Percentiles rank a stretch among this genome's conserved stretches.
Conservation (phyloP, 1,140 invertebrate genomes). For the Laupala kohalensis region DNA sequence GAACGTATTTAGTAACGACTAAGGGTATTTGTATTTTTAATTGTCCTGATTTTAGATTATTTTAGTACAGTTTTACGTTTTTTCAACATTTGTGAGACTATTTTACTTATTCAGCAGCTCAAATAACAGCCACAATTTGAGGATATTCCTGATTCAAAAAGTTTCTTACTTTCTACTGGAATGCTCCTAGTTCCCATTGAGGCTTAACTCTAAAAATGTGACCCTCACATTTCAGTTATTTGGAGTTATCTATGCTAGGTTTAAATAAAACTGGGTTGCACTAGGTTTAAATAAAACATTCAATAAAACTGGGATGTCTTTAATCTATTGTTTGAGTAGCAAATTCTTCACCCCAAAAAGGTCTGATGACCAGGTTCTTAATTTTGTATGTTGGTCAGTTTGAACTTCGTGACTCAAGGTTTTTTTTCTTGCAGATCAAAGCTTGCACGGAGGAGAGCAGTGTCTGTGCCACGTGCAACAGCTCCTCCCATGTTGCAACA, state of each 20-base stretch:
- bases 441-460: conserved; percentile 10
- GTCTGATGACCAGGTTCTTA: background rate
- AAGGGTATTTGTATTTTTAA: too few species aligned
- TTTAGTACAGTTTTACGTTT: background rate
- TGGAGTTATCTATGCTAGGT: background rate
- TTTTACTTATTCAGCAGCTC: background rate
- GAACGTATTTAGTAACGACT: too few species aligned
- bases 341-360: background rate
- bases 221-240: background rate
- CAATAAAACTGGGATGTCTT: background rate
- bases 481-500: background rate
- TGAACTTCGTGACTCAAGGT: background rate
- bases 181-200: too few species aligned
- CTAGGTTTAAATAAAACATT: background rate
- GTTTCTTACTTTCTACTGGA: too few species aligned
- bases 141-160: too few species aligned
- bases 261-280: background rate
- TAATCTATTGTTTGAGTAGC: background rate
- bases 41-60: background rate
- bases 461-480: background rate
- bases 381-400: too few species aligned
- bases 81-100: background rate
- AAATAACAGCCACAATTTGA: too few species aligned
- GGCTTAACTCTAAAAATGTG: too few species aligned
- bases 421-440: conserved; percentile 8